Evolutionary conservation across 2,797 vertebrate species (phyloP).

Genomic region (Poliocrania exsul): DNA sequence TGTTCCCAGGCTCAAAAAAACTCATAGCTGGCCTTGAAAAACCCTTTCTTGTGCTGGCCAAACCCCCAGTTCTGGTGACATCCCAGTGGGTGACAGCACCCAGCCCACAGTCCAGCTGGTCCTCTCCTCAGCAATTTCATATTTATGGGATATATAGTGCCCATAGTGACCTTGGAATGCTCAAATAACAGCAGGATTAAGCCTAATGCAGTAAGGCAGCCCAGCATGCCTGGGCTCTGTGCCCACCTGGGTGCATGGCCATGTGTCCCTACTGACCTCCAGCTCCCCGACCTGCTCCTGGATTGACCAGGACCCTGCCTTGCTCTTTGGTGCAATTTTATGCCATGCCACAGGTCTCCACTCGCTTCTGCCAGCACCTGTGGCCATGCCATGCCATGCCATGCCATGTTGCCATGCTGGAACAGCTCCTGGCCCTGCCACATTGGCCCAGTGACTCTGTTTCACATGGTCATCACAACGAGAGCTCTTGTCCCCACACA

Average conservation of each 20-base stretch:
- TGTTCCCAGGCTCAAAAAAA: neutral
- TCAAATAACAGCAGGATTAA: neutral
- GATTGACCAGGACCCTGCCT: neutral
- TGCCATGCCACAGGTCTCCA: rapidly evolving
- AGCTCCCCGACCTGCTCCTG: rapidly evolving
- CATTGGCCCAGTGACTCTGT: rapidly evolving
- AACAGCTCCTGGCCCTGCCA: neutral
- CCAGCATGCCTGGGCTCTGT: neutral
- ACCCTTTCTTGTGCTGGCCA: rapidly evolving
- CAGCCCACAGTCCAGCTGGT: neutral
- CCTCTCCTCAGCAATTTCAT: neutral
- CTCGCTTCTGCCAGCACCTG: neutral
- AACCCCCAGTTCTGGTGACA: rapidly evolving
- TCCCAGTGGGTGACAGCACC: neutral
- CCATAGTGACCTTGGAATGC: neutral
- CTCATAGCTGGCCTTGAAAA: rapidly evolving
- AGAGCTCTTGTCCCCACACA: rapidly evolving
- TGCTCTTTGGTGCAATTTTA: neutral
- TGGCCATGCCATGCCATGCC: rapidly evolving
- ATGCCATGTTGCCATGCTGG: neutral
- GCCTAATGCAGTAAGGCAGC: neutral
- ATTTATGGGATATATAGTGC: rapidly evolving
- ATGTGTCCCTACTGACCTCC: neutral
- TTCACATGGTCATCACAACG: rapidly evolving
- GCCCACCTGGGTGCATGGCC: neutral